These are phyloP conservation scores for Phymastichus coffea DNA, from an alignment of 1,140 invertebrate genomes.

Conservation along the genomic window DNA sequence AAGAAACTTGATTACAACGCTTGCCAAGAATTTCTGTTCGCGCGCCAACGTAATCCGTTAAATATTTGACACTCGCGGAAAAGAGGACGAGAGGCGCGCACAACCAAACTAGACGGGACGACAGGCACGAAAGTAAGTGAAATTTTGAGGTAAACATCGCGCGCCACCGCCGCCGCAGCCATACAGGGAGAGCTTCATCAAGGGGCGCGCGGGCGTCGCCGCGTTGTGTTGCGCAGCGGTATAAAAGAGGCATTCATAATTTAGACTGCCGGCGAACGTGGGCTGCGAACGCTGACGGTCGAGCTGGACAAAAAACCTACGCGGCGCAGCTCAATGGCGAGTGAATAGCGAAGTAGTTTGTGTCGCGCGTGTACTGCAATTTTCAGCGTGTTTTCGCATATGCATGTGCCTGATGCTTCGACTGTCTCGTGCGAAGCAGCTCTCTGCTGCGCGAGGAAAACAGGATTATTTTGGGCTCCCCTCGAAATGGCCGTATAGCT, in stretches of 20 bases:
- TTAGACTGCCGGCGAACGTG: neutral
- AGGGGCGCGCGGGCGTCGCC: neutral
- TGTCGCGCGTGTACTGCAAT: neutral
- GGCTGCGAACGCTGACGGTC: neutral
- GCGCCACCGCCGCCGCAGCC: no score
- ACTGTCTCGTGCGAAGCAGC: no score
- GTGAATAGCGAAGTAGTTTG: conserved; percentile 11
- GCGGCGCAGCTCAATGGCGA: no score
- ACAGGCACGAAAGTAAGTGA: neutral
- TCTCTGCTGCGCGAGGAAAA: neutral
- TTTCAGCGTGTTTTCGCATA: neutral
- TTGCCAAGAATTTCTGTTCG: neutral
- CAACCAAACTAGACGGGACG: neutral
- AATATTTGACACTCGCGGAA: neutral
- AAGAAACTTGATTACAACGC: neutral
- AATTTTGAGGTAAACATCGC: conserved; percentile 3
- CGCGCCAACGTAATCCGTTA: no score
- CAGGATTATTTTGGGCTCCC: no score
- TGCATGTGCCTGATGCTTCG: no score
- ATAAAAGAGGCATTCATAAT: conserved; percentile 17
- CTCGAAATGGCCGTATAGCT: no score
- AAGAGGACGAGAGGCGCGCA: no score
- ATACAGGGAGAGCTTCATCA: conserved; percentile 1
- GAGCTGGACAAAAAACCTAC: neutral
- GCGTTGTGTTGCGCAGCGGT: neutral